phyloP scores from a whole-genome alignment of 2,113 vertebrate genomes.

The Delphinapterus leucas region DNA sequence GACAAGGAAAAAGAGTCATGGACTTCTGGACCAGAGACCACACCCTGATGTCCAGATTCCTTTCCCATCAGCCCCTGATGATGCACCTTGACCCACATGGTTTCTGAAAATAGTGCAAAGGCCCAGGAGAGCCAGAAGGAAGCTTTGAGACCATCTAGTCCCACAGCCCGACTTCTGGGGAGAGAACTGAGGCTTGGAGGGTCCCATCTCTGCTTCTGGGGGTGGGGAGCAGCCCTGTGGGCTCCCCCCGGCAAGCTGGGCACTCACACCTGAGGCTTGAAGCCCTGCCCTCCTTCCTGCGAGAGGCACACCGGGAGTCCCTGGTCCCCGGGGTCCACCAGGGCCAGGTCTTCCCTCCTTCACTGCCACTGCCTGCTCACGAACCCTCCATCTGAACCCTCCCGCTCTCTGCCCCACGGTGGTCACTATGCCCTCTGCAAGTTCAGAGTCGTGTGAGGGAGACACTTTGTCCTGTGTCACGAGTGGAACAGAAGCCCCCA shows the following conservation, averaged over 20 bases:
- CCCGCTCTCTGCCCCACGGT: accelerated
- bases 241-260: accelerated
- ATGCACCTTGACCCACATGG: accelerated
- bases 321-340: accelerated
- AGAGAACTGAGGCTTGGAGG: accelerated
- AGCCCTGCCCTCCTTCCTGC: accelerated
- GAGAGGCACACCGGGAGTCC: not conserved
- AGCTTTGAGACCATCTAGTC: accelerated
- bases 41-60: accelerated
- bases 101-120: not conserved
- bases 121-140: not conserved
- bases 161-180: too few relatives aligned
- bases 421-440: not conserved
- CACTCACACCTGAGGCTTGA: not conserved
- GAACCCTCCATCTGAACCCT: not conserved
- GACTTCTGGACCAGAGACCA: accelerated
- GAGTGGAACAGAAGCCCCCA: not conserved
- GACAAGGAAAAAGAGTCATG: accelerated
- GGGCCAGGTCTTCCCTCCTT: not conserved
- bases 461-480: not conserved
- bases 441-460: not conserved
- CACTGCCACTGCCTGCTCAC: accelerated
- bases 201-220: not conserved
- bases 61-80: accelerated
- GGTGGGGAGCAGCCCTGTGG: accelerated